Evolutionary conservation across 92 coral and sea anemone genomes (phyloP).

Genomic region (Zoanthus sansibaricus): DNA sequence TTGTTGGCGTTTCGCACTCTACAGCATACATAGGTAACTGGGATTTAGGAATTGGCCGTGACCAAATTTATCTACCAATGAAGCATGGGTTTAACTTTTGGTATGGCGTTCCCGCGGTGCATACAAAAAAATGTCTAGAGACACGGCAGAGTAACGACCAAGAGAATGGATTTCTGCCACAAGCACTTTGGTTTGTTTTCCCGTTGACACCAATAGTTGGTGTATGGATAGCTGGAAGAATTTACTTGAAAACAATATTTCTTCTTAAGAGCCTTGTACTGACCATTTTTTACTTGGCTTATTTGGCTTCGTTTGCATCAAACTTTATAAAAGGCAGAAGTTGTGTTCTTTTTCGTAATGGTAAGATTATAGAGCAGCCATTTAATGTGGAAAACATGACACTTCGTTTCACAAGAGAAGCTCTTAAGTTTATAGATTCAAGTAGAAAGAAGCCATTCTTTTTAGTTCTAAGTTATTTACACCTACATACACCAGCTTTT

Average conservation of each 20-base stretch:
- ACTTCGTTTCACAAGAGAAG: conserved; percentile 82
- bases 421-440: conserved; percentile 73
- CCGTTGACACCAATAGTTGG: conserved; percentile 36
- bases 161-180: conserved; percentile 17
- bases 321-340: conserved; percentile 73
- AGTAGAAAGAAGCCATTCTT: conserved; percentile 71
- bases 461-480: conserved; percentile 77
- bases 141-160: conserved; percentile 8
- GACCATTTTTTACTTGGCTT: conserved; percentile 28
- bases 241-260: conserved; percentile 13
- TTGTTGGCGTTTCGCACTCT: conserved; percentile 67
- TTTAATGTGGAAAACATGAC: conserved; percentile 81
- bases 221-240: conserved; percentile 43
- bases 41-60: conserved; percentile 89
- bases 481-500: conserved; percentile 76
- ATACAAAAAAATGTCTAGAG: conserved; percentile 70
- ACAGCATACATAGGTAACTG: conserved; percentile 90
- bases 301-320: conserved; percentile 37
- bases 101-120: conserved; percentile 89
- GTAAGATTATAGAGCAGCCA: conserved; percentile 84
- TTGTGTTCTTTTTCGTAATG: conserved; percentile 83
- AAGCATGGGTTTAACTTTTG: conserved; percentile 90
- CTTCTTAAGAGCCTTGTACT: conserved; percentile 10
- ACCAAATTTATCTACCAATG: conserved; percentile 75
- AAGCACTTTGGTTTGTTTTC: conserved; percentile 7